Percentiles rank a stretch among this genome's conserved stretches.
These are phyloP conservation scores for Hucho hucho DNA, from an alignment of 2,113 vertebrate species.

Conservation along the genomic window DNA sequence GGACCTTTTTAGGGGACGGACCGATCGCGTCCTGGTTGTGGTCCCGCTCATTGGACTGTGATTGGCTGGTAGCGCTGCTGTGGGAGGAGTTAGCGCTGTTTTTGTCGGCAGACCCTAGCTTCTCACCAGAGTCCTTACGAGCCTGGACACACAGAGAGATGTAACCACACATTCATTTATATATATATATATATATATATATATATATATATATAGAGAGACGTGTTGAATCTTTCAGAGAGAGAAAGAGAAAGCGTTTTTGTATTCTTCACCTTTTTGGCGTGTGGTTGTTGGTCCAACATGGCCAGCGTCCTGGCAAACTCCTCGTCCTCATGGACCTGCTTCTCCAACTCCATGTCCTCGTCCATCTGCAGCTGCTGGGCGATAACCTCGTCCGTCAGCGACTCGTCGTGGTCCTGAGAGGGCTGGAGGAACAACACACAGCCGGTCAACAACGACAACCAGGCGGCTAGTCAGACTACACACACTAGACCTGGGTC, in stretches of 20 bases:
- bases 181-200: too few relatives aligned
- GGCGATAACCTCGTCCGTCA: slow-evolving; percentile 85
- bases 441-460: background rate
- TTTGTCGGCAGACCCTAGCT: slow-evolving; percentile 49
- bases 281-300: slow-evolving; percentile 83
- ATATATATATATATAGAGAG: too few relatives aligned
- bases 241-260: background rate
- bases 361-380: slow-evolving; percentile 88
- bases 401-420: slow-evolving; percentile 65
- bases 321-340: slow-evolving; percentile 91
- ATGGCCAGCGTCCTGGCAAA: slow-evolving; percentile 92
- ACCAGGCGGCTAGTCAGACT: background rate
- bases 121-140: slow-evolving; percentile 73
- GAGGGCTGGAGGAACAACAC: slow-evolving; percentile 61
- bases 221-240: too few relatives aligned
- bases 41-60: slow-evolving; percentile 23
- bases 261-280: slow-evolving; percentile 81
- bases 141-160: slow-evolving; percentile 60
- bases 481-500: background rate
- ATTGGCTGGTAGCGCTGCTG: slow-evolving; percentile 37
- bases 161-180: too few relatives aligned
- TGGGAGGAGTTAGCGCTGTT: slow-evolving; percentile 53
- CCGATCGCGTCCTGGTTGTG: slow-evolving; percentile 39
- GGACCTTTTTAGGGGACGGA: slow-evolving; percentile 62
- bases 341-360: slow-evolving; percentile 88